Evolutionary conservation across 2,888 invertebrate species (phyloP).

Genomic region (Thalpophila matura): DNA sequence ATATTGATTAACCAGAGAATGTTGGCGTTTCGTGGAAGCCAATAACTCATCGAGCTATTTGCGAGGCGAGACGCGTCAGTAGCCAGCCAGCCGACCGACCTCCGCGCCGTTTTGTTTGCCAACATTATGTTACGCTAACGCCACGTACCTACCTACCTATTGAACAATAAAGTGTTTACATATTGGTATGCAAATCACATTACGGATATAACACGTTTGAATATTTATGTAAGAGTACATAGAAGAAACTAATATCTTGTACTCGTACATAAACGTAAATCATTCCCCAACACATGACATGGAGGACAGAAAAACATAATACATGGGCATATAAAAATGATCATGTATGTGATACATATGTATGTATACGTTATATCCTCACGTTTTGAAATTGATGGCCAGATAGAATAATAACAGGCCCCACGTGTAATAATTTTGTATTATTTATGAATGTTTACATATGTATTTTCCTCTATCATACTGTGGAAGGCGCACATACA

Average conservation of each 20-base stretch:
- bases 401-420: slow-evolving; percentile 18
- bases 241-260: not conserved
- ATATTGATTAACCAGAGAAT: slow-evolving; percentile 69
- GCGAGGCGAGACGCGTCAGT: slow-evolving; percentile 48
- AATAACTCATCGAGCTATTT: slow-evolving; percentile 64
- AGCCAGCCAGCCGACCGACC: slow-evolving; percentile 34
- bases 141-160: slow-evolving; percentile 35
- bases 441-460: slow-evolving; percentile 41
- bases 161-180: slow-evolving; percentile 43
- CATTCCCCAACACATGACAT: slow-evolving; percentile 2
- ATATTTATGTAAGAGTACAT: slow-evolving; percentile 13
- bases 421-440: slow-evolving; percentile 15
- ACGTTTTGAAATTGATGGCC: slow-evolving; percentile 34
- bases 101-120: slow-evolving; percentile 50
- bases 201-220: slow-evolving; percentile 24
- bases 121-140: slow-evolving; percentile 48
- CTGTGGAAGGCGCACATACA: slow-evolving; percentile 56
- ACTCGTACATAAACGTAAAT: slow-evolving; percentile 11
- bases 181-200: slow-evolving; percentile 36
- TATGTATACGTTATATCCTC: slow-evolving; percentile 21
- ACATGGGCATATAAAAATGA: slow-evolving; percentile 16
- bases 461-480: slow-evolving; percentile 53
- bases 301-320: not conserved
- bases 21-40: slow-evolving; percentile 62
- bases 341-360: slow-evolving; percentile 10